phyloP scores from a whole-genome alignment of 2,888 invertebrate genomes.

The Lissonota sp. region DNA sequence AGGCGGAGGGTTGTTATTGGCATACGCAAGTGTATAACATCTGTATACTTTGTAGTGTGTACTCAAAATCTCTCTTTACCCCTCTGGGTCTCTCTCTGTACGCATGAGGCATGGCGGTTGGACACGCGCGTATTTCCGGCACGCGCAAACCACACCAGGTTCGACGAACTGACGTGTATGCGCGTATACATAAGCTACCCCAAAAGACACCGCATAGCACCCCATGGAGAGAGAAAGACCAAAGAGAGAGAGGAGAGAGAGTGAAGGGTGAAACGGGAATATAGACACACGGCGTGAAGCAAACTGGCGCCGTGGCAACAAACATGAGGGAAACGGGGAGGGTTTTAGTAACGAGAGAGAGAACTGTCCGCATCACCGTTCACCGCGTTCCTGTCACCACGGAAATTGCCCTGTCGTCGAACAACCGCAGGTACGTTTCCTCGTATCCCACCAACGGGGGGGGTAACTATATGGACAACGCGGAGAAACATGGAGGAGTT shows the following conservation, averaged over 20 bases:
- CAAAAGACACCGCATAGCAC: neutral
- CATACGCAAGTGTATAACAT: slow-evolving; percentile 8
- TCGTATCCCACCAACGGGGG: slow-evolving; percentile 27
- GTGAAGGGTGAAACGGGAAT: slow-evolving; percentile 31
- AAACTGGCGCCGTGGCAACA: slow-evolving; percentile 19
- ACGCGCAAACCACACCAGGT: slow-evolving; percentile 52
- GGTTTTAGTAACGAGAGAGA: slow-evolving; percentile 17
- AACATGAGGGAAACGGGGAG: neutral
- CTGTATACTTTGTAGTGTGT: slow-evolving; percentile 1
- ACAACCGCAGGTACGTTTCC: slow-evolving; percentile 64
- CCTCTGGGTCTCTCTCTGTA: slow-evolving; percentile 13
- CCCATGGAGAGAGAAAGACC: slow-evolving; percentile 31
- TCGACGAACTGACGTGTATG: slow-evolving; percentile 57
- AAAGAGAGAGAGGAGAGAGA: slow-evolving; percentile 22
- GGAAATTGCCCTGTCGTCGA: slow-evolving; percentile 66
- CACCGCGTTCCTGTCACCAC: slow-evolving; percentile 65
- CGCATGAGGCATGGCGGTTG: slow-evolving; percentile 17
- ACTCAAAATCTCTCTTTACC: neutral
- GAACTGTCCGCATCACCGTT: slow-evolving; percentile 60
- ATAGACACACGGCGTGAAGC: slow-evolving; percentile 19
- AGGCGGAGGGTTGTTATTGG: slow-evolving; percentile 16
- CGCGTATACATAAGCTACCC: slow-evolving; percentile 4
- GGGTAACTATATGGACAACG: slow-evolving; percentile 27
- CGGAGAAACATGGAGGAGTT: slow-evolving; percentile 15
- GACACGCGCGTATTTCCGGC: slow-evolving; percentile 61